A percentile compares a stretch with the other conserved stretches of the same genome.
Conservation (phyloP, 2,888 invertebrate genomes). For the Dynastes maya region DNA sequence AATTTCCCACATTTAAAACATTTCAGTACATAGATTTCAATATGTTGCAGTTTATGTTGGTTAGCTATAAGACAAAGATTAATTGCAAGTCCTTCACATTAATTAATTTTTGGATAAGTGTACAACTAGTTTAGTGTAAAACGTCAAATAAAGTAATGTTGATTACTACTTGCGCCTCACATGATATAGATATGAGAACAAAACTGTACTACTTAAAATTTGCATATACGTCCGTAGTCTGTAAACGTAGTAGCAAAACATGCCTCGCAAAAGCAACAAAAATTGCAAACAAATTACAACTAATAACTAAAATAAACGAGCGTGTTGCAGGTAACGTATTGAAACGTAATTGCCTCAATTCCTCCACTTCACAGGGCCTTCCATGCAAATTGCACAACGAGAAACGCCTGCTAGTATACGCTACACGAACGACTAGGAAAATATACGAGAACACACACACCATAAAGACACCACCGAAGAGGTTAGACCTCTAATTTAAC, state of each 20-base stretch:
- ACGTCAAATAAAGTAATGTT: no score
- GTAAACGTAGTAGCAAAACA: conserved; percentile 11
- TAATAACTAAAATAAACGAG: conserved; percentile 43
- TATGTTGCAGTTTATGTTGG: no score
- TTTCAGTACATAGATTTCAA: no score
- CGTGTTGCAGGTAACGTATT: conserved; percentile 29
- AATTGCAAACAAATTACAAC: conserved; percentile 29
- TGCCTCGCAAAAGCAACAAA: conserved; percentile 12
- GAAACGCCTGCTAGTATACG: conserved; percentile 32
- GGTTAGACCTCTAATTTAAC: conserved; percentile 27
- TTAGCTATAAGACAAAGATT: no score
- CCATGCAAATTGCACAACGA: conserved; percentile 35
- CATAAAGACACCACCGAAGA: conserved; percentile 14
- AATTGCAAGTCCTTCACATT: no score
- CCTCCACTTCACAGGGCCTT: conserved; percentile 32
- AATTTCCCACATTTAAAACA: no score
- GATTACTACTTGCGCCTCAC: no score
- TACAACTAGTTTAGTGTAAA: no score
- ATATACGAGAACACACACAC: conserved; percentile 17
- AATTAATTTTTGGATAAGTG: no score
- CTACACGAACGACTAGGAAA: conserved; percentile 21
- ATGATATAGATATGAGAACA: no score
- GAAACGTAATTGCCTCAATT: conserved; percentile 44
- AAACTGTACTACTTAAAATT: not conserved
- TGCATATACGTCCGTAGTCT: not conserved